These are phyloP conservation scores for Diploptera punctata DNA, from an alignment of 2,888 invertebrate species.

Conservation along the genomic window DNA sequence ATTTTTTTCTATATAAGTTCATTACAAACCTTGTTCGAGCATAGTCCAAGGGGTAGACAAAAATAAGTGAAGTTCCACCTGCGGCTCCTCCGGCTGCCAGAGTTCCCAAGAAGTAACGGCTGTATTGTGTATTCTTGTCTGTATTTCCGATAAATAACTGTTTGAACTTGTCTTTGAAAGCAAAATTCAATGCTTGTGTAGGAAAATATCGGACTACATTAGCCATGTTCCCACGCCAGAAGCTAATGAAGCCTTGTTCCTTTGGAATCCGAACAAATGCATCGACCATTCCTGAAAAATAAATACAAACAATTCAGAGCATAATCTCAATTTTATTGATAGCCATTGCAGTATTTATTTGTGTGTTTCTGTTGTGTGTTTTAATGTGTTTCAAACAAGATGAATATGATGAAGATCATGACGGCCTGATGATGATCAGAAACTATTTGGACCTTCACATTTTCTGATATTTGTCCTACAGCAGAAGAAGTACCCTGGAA, in stretches of 20 bases:
- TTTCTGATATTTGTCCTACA: too few relatives aligned
- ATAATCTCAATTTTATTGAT: too few relatives aligned
- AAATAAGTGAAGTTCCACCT: conserved; percentile 60
- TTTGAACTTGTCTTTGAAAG: conserved; percentile 59
- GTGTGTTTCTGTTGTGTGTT: too few relatives aligned
- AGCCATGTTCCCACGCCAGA: conserved; percentile 60
- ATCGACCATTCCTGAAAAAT: conserved; percentile 54
- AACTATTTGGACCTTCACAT: too few relatives aligned
- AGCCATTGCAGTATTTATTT: too few relatives aligned
- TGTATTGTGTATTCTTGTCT: conserved; percentile 62
- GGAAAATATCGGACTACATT: conserved; percentile 59
- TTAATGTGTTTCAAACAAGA: too few relatives aligned
- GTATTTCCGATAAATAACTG: conserved; percentile 54
- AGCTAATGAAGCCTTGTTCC: conserved; percentile 53
- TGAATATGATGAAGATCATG: too few relatives aligned
- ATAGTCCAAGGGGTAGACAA: conserved; percentile 62
- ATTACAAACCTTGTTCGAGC: conserved; percentile 59
- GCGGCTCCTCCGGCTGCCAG: conserved; percentile 62
- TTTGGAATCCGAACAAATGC: conserved; percentile 54
- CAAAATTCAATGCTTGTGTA: conserved; percentile 59
- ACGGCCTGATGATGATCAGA: too few relatives aligned
- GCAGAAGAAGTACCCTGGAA: too few relatives aligned
- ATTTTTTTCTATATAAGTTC: too few relatives aligned
- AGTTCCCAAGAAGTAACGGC: conserved; percentile 58
- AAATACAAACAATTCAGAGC: too few relatives aligned